Conservation (phyloP, 1,140 invertebrate genomes). For the Papilio polyxenes region DNA sequence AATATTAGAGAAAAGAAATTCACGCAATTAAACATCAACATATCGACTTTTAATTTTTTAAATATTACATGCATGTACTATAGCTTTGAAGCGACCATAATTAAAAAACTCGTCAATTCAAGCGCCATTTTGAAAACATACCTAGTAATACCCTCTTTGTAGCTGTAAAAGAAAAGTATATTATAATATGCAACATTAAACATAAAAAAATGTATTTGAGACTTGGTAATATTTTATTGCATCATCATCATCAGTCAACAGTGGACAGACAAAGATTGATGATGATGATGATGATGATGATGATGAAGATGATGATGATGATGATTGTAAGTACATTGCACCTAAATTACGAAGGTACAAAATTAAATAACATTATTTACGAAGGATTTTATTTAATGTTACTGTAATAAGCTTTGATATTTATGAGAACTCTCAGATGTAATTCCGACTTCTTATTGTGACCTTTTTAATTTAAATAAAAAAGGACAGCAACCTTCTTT, state of each 20-base stretch:
- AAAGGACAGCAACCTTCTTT: background rate
- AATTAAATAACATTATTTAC: conserved; percentile 23
- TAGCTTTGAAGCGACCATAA: background rate
- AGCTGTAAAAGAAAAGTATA: conserved; percentile 59
- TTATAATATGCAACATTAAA: conserved; percentile 32
- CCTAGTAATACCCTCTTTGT: conserved; percentile 71
- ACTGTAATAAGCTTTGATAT: conserved; percentile 20
- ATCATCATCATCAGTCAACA: too few species aligned
- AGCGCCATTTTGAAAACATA: conserved; percentile 48
- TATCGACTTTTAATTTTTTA: too few species aligned
- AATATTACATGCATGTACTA: background rate
- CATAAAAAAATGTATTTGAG: background rate
- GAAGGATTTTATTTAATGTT: conserved; percentile 9
- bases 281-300: too few species aligned
- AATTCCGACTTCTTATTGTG: conserved; percentile 5
- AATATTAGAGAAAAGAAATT: background rate
- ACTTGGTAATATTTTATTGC: too few species aligned
- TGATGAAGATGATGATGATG: too few species aligned
- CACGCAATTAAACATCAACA: background rate
- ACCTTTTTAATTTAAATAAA: conserved; percentile 3
- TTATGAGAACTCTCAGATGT: background rate
- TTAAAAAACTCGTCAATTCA: background rate
- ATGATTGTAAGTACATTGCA: too few species aligned
- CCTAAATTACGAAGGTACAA: conserved; percentile 33
- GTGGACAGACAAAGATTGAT: too few species aligned